Conservation (phyloP, 1,140 invertebrate genomes). For the Drosophila nigromelanica region DNA sequence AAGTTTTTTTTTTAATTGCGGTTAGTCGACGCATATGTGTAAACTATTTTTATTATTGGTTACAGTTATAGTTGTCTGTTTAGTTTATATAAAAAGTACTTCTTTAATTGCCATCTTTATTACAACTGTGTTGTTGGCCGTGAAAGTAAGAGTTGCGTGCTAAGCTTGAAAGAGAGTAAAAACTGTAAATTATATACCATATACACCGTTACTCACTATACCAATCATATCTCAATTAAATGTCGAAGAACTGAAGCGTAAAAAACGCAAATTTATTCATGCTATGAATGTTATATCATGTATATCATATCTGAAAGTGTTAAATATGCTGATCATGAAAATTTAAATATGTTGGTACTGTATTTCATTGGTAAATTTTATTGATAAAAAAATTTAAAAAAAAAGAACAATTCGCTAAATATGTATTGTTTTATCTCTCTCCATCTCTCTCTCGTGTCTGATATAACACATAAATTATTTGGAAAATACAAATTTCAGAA, state of each 20-base stretch:
- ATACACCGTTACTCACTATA: background rate
- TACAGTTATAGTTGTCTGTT: conserved; percentile 24
- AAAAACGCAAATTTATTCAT: background rate
- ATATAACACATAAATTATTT: too few species aligned
- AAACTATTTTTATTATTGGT: conserved; percentile 29
- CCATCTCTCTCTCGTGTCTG: too few species aligned
- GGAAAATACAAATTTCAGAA: too few species aligned
- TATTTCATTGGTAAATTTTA: too few species aligned
- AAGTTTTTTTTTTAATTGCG: conserved; percentile 50
- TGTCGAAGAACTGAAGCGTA: background rate
- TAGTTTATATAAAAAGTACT: conserved; percentile 2
- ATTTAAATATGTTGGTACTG: too few species aligned
- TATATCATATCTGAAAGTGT: background rate
- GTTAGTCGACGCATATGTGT: conserved; percentile 24
- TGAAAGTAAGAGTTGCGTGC: conserved; percentile 76
- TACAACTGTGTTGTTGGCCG: conserved; percentile 24
- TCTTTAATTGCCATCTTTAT: conserved; percentile 57
- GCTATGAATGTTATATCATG: conserved; percentile 33
- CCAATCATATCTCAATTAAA: conserved; percentile 12
- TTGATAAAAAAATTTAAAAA: background rate
- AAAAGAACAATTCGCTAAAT: too few species aligned
- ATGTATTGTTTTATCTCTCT: too few species aligned
- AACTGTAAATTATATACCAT: conserved; percentile 4
- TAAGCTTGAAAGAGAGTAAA: conserved; percentile 11
- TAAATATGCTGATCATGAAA: background rate